These are phyloP conservation scores for Poecile atricapillus DNA, from an alignment of 2,113 vertebrate species.

Conservation along the genomic window DNA sequence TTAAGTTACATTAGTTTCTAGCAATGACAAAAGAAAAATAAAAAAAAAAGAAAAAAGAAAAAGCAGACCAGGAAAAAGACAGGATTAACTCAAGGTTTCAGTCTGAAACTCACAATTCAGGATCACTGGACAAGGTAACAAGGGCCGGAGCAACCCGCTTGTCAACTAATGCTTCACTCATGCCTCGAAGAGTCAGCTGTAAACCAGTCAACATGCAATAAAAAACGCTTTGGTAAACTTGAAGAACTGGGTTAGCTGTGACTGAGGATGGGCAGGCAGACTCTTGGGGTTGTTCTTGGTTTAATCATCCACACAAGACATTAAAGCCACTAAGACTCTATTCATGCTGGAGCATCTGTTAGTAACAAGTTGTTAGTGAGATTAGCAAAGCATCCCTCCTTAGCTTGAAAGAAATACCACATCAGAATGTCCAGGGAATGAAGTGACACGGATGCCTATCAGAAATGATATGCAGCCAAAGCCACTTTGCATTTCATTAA, in stretches of 20 bases:
- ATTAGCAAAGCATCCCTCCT: conserved; percentile 75
- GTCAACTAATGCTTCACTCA: conserved; percentile 99
- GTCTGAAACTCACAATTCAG: conserved; percentile 99
- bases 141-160: conserved; percentile 99
- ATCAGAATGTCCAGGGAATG: conserved; percentile 40
- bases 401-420: conserved; percentile 73
- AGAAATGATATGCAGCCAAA: not conserved
- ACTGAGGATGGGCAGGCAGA: conserved; percentile 80
- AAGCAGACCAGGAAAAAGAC: conserved; percentile 72
- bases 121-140: conserved; percentile 99
- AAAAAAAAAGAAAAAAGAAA: not conserved
- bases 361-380: conserved; percentile 70
- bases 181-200: conserved; percentile 99
- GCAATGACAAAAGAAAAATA: conserved; percentile 18
- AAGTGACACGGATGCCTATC: rapidly evolving
- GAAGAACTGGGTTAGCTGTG: conserved; percentile 76
- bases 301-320: conserved; percentile 69
- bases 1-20: conserved; percentile 70
- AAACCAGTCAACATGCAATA: conserved; percentile 94
- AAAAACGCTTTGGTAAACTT: conserved; percentile 83
- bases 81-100: conserved; percentile 78
- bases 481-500: not conserved
- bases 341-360: conserved; percentile 70
- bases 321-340: conserved; percentile 65
- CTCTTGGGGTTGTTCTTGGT: conserved; percentile 67